phyloP scores from a whole-genome alignment of 2,113 vertebrate species.

The Motacilla tschutschensis region DNA sequence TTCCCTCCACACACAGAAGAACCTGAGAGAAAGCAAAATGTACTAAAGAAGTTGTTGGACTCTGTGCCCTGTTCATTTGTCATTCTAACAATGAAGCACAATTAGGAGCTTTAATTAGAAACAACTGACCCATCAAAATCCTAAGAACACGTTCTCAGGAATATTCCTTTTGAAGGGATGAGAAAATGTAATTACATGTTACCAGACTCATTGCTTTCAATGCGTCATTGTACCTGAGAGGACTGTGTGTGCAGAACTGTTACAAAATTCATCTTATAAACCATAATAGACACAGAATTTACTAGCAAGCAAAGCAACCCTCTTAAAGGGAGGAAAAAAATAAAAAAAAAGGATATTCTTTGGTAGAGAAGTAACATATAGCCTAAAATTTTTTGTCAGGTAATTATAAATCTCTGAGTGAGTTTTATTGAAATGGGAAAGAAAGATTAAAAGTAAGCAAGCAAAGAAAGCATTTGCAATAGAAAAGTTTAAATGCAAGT shows the following conservation, averaged over 20 bases:
- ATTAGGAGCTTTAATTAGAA: conserved; percentile 36
- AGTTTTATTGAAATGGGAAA: background rate
- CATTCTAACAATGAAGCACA: conserved; percentile 23
- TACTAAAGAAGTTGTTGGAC: conserved; percentile 22
- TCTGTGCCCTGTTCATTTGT: conserved; percentile 10
- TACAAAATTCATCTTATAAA: background rate
- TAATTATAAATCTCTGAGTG: background rate
- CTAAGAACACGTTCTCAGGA: background rate
- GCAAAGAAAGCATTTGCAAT: background rate
- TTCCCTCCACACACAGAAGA: background rate
- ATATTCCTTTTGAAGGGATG: background rate
- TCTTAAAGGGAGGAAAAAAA: background rate
- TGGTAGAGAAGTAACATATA: background rate
- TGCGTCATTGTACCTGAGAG: background rate
- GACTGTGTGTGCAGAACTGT: background rate
- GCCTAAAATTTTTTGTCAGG: background rate
- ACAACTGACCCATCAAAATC: conserved; percentile 36
- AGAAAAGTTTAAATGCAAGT: background rate
- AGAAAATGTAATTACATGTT: conserved; percentile 2
- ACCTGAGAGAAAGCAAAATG: background rate
- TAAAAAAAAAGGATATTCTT: background rate
- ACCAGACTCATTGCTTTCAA: background rate
- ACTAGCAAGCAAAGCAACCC: background rate
- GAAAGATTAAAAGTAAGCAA: background rate
- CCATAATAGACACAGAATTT: background rate